Evolutionary conservation across 1,140 invertebrate genomes (phyloP).

Genomic region (Heliconius eleuchia): DNA sequence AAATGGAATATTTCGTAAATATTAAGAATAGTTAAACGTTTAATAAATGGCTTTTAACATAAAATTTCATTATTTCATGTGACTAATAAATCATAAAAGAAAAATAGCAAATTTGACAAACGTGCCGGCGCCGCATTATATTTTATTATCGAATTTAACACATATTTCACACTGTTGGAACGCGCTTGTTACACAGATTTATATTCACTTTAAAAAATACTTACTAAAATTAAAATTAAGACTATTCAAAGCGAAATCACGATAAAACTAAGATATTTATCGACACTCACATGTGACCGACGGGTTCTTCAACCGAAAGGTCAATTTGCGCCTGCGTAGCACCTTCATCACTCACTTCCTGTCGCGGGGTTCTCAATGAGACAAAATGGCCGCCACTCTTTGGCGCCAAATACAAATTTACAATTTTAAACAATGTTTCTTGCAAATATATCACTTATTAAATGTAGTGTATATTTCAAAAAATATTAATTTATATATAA

Average conservation of each 20-base stretch:
- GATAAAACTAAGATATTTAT: conserved; percentile 80
- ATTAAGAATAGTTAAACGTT: background rate
- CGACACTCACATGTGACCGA: conserved; percentile 82
- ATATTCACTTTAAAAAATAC: conserved; percentile 75
- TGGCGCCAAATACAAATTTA: conserved; percentile 60
- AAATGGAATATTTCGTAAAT: background rate
- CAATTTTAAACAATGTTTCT: background rate
- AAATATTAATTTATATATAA: background rate
- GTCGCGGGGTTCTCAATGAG: conserved; percentile 78
- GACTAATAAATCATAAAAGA: conserved; percentile 57
- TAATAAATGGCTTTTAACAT: background rate
- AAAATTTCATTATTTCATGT: conserved; percentile 49
- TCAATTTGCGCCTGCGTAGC: conserved; percentile 82
- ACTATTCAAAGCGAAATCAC: conserved; percentile 72
- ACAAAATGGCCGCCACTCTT: conserved; percentile 52
- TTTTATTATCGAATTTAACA: conserved; percentile 66
- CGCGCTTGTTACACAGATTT: conserved; percentile 66
- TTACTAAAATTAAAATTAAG: conserved; percentile 75
- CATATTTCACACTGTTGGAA: conserved; percentile 63
- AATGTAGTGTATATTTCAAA: background rate
- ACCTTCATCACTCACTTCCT: conserved; percentile 81
- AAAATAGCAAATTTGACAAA: conserved; percentile 75
- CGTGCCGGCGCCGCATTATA: conserved; percentile 74
- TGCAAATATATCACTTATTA: background rate
- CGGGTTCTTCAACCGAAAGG: conserved; percentile 82